Evolutionary conservation across 2,113 vertebrate species (phyloP), one percentile per base, ranked within the genome.

Genomic region (Pteruthius melanotis): DNA sequence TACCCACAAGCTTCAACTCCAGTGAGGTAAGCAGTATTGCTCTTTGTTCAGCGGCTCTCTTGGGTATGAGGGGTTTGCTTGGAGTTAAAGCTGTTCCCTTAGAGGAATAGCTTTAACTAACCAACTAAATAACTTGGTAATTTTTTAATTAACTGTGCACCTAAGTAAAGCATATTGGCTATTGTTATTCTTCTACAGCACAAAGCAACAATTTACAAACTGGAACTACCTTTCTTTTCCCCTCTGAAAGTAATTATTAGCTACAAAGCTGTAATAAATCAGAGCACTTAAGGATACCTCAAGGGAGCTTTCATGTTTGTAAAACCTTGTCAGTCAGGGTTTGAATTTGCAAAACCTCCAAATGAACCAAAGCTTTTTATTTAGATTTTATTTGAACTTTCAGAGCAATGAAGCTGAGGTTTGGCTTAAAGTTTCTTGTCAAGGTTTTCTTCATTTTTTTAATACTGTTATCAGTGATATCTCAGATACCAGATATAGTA

Each of bases 221-320:
- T 80, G 42, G 42, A 92, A 47, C 28, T 86, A 80, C 35, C n/a
- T 95, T 94, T 83, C 39, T 92, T 69, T 94, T 83, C 33, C 64
- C 50, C 45, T 87, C 68, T 74, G 79, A 92, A 92, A 94, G 89
- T 86, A 88, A 89, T 83, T 96, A 87, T 87, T 94, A 85, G 44
- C 78, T 78, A 76, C 68, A 77, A 90, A 84, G 60, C 39, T 87
- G 59, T 92, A 86, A 80, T 83, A 92, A 92, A 94, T 90, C 56
- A 92, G 35, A 81, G 21, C 68, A 63, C 39, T 80, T 88, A 86
- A 85, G 40, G 39, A 61, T 52, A 39, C 59, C 83, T 82, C 63
- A 63, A 26, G 54, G 68, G 76, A 93, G 52, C 59, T 86, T 92
- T 77, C 56, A 35, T 33, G 33, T 92, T 88, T 27, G 1, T 77